phyloP scores from a whole-genome alignment of 2,113 vertebrate genomes.

The Pluvianellus socialis region DNA sequence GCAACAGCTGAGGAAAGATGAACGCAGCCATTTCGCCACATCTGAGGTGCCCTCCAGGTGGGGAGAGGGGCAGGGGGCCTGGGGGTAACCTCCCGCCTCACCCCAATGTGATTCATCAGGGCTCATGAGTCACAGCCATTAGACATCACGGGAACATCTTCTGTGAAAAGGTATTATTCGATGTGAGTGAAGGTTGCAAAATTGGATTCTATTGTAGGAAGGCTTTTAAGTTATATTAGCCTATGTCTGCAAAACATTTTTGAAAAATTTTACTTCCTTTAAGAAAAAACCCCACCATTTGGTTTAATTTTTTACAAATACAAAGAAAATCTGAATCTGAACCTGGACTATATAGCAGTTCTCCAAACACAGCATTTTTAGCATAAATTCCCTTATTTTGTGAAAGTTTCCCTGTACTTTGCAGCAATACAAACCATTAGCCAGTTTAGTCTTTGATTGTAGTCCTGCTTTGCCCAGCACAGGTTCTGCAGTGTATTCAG shows the following conservation, averaged over 20 bases:
- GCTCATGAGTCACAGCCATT: neutral
- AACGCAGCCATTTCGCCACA: neutral
- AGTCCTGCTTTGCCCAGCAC: neutral
- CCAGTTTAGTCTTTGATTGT: neutral
- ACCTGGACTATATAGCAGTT: neutral
- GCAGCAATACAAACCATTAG: neutral
- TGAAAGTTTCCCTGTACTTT: neutral
- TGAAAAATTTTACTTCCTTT: neutral
- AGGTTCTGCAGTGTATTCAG: neutral
- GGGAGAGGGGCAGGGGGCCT: neutral
- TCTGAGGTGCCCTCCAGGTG: neutral
- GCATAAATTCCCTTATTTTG: neutral
- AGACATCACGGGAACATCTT: neutral
- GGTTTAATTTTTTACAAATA: neutral
- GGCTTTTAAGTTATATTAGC: conserved; percentile 16
- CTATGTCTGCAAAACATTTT: neutral
- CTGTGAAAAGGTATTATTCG: neutral
- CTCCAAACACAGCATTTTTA: neutral
- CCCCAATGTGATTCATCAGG: neutral
- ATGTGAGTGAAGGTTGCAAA: neutral
- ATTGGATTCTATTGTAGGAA: neutral
- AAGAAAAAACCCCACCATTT: neutral
- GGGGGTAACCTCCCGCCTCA: neutral
- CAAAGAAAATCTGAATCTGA: neutral
- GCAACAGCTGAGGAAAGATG: neutral